Evolutionary conservation across 1,140 invertebrate species (phyloP).

Genomic region (Thrips palmi): DNA sequence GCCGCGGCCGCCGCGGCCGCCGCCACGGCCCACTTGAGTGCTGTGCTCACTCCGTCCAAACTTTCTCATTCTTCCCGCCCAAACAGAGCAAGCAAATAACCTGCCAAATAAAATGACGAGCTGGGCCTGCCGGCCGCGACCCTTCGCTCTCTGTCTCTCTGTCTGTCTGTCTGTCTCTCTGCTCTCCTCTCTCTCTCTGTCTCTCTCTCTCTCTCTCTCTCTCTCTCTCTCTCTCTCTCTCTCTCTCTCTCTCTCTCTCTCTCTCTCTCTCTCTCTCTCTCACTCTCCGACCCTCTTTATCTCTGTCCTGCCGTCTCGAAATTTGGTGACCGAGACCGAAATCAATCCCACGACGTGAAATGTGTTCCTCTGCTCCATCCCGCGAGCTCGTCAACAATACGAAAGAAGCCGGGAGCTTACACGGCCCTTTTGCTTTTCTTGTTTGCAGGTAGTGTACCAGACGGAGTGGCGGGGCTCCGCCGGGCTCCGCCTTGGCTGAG

Average conservation of each 20-base stretch:
- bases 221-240: neutral
- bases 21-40: conserved; percentile 2
- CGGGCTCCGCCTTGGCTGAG: too few species aligned
- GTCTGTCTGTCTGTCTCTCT: conserved; percentile 11
- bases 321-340: too few species aligned
- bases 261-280: conserved; percentile 12
- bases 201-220: conserved; percentile 5
- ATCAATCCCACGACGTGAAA: too few species aligned
- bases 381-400: too few species aligned
- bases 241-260: conserved; percentile 6
- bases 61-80: too few species aligned
- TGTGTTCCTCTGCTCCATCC: too few species aligned
- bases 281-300: neutral
- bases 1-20: conserved; percentile 11
- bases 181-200: conserved; percentile 7
- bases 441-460: too few species aligned
- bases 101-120: too few species aligned
- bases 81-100: too few species aligned
- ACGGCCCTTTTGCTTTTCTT: too few species aligned
- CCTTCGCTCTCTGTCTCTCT: conserved; percentile 9
- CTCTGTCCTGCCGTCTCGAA: neutral
- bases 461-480: too few species aligned
- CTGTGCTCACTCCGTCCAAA: conserved; percentile 6
- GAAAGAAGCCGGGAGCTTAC: too few species aligned
- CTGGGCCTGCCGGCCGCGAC: neutral